These are phyloP conservation scores for Elachura formosa DNA, from an alignment of 2,113 vertebrate genomes.

Conservation along the genomic window DNA sequence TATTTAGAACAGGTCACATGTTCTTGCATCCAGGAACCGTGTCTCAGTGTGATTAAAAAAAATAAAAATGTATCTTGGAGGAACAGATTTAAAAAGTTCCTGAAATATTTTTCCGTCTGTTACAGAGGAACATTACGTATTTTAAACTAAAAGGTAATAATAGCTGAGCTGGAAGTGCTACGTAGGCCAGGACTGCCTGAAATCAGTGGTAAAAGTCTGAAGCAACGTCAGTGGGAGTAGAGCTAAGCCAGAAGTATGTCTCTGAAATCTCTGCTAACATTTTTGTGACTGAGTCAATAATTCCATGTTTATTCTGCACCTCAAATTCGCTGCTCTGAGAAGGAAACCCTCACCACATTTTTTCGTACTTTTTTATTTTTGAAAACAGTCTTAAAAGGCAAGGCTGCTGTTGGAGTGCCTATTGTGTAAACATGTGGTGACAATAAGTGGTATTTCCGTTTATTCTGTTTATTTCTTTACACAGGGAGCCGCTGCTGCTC, in stretches of 20 bases:
- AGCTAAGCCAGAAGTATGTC: background rate
- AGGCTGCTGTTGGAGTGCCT: background rate
- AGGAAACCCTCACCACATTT: conserved; percentile 17
- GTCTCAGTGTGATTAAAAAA: conserved; percentile 64
- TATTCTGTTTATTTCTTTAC: background rate
- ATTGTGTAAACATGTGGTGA: background rate
- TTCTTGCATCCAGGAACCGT: conserved; percentile 73
- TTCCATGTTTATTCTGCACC: conserved; percentile 35
- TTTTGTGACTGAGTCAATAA: conserved; percentile 38
- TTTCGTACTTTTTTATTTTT: background rate
- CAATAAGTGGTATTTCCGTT: background rate
- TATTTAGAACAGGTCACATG: conserved; percentile 84
- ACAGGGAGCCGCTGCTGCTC: background rate
- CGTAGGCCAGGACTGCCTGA: background rate
- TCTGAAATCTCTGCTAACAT: conserved; percentile 5
- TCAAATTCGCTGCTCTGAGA: background rate
- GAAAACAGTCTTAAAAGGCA: background rate
- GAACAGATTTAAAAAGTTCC: conserved; percentile 75
- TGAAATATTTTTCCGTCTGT: conserved; percentile 62
- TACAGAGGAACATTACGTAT: conserved; percentile 45
- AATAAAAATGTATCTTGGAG: conserved; percentile 65
- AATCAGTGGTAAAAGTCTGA: conserved; percentile 8
- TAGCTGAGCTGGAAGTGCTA: background rate
- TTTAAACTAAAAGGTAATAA: conserved; percentile 30
- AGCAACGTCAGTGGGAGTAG: background rate